Base-by-base conservation (phyloP, 2,888 invertebrate genomes). In the Eupithecia centaureata region DNA sequence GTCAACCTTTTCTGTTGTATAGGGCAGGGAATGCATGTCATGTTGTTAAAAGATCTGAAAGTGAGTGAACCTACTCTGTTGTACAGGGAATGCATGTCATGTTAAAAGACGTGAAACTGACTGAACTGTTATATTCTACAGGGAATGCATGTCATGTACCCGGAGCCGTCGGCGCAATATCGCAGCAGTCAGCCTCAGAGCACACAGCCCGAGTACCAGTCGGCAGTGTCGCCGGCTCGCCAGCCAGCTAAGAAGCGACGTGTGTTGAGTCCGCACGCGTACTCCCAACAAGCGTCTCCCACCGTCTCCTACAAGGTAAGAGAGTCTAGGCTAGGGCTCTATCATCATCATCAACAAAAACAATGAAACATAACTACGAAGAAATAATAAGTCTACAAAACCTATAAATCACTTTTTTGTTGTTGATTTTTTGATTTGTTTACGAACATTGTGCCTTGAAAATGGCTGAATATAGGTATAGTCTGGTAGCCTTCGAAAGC, bases 121-220 rank as follows among this genome's bases (percentile, higher is more conserved):
- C 42, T 10, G 10, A 12, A 57, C 18, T n/a, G 1, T 67, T 63
- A 57, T 75, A 68, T 59, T 72, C 35, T 15, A 28, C 92, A 96
- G 96, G 96, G 96, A 95, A 96, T 95, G 96, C 96, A 95, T 96
- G 96, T 96, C 96, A 96, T 96, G 96, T 96, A 96, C 95, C 96
- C 96, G 86, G 93, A 92, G 88, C 88, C 85, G 89, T 82, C 86
- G 85, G 86, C 85, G 84, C 91, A 88, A 86, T 89, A 91, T 87
- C 89, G 87, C 90, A 91, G 82, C 88, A 91, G 85, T 90, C 88
- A 91, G 86, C 88, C 87, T 76, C 84, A 84, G 82, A 84, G 81
- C 88, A 80, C 82, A 77, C 89, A 87, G 81, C 82, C 83, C 67
- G 82, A 87, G 64, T 86, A 86, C 82, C 88, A 85, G 83, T 84